Conservation (phyloP, 2,888 invertebrate species). For the Hetaerina titia region DNA sequence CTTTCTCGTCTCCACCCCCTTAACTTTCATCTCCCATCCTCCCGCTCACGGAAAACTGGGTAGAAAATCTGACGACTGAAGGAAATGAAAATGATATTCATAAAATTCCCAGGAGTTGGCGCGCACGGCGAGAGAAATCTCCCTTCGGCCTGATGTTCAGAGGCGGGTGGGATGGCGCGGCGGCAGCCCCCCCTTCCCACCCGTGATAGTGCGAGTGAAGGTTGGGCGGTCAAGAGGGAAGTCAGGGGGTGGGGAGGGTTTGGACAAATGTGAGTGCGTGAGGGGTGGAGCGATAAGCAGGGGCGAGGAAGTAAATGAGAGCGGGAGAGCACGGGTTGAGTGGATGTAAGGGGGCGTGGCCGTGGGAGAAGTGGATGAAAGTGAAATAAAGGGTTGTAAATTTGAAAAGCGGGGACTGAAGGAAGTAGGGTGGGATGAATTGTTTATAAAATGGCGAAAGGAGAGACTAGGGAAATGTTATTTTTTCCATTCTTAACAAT, state of each 20-base stretch:
- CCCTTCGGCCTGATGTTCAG: no score
- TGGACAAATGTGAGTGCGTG: not conserved
- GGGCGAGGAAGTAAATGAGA: not conserved
- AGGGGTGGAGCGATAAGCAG: not conserved
- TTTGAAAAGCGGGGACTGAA: not conserved
- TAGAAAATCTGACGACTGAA: not conserved
- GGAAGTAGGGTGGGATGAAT: no score
- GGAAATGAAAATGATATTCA: constrained; percentile 43
- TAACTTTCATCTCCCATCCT: not conserved
- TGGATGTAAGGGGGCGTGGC: not conserved
- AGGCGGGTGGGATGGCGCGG: no score
- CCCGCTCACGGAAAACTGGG: not conserved
- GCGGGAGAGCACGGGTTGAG: not conserved
- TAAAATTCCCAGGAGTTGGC: not conserved
- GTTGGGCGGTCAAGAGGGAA: no score
- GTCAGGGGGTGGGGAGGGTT: no score
- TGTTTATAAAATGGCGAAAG: no score
- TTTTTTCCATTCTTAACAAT: no score
- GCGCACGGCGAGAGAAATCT: not conserved
- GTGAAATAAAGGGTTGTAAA: not conserved
- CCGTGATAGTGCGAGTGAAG: no score
- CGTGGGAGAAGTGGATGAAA: not conserved
- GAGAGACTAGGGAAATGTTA: no score
- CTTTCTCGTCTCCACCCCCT: not conserved
- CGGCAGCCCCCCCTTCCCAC: no score